These are phyloP conservation scores for Torymus tubicola DNA, from an alignment of 2,888 invertebrate species.

Conservation along the genomic window DNA sequence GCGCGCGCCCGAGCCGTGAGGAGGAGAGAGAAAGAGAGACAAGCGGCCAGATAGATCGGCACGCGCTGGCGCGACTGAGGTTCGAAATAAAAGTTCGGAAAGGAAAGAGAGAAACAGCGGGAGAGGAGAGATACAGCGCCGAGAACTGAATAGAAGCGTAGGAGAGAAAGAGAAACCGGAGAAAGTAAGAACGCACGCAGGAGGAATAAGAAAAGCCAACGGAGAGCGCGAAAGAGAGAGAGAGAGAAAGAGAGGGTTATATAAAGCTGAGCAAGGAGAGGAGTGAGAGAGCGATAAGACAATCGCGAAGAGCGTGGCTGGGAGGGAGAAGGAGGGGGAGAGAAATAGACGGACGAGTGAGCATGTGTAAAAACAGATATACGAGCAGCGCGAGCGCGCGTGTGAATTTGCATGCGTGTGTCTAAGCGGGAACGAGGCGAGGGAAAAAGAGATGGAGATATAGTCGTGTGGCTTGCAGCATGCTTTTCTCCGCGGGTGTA, in stretches of 20 bases:
- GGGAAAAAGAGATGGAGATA: neutral
- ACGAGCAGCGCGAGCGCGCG: neutral
- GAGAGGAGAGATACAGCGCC: slow-evolving; percentile 40
- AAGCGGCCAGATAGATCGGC: too few species aligned
- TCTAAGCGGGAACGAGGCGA: slow-evolving; percentile 18
- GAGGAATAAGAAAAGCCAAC: slow-evolving; percentile 19
- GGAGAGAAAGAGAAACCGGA: slow-evolving; percentile 35
- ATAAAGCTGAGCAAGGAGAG: slow-evolving; percentile 8
- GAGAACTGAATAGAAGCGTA: slow-evolving; percentile 10
- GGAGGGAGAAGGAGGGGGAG: slow-evolving; percentile 11
- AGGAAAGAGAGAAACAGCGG: slow-evolving; percentile 34
- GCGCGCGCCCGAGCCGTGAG: neutral
- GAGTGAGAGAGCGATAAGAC: slow-evolving; percentile 33
- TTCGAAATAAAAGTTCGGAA: too few species aligned
- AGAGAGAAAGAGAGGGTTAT: slow-evolving; percentile 11
- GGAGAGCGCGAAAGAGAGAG: slow-evolving; percentile 23
- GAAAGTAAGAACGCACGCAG: slow-evolving; percentile 31
- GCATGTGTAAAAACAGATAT: slow-evolving; percentile 1
- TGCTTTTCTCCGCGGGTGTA: neutral
- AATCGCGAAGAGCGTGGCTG: neutral
- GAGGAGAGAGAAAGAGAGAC: slow-evolving; percentile 22
- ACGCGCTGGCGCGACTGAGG: too few species aligned
- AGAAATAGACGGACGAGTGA: neutral
- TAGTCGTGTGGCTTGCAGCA: neutral
- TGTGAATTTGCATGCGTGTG: neutral